A percentile compares a stretch with the other conserved stretches of the same genome.
phyloP scores from a whole-genome alignment of 2,113 vertebrate genomes.

The Cephalopholis sonnerati region DNA sequence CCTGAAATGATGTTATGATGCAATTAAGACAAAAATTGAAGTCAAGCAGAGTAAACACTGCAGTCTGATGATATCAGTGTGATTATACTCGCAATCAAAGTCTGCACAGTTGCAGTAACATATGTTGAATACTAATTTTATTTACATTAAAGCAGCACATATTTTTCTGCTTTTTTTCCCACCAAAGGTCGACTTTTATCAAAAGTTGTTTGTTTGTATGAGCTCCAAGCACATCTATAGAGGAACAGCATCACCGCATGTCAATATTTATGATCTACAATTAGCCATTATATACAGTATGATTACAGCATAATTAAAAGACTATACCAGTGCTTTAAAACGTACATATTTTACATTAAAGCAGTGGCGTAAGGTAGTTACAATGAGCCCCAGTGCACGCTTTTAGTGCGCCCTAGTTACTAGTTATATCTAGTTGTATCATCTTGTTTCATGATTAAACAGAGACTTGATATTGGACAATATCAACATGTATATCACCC shows the following conservation, averaged over 20 bases:
- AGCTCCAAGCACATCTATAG: background rate
- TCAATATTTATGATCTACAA: slow-evolving; percentile 8
- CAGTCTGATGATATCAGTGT: slow-evolving; percentile 26
- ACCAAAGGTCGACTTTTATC: background rate
- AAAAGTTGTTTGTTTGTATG: background rate
- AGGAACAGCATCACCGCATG: slow-evolving; percentile 8
- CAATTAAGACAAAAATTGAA: slow-evolving; percentile 15
- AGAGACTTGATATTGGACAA: too few species aligned
- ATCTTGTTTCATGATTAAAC: too few species aligned
- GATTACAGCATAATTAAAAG: background rate
- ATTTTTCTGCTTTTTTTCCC: background rate
- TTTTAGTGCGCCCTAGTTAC: too few species aligned
- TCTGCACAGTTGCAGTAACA: background rate
- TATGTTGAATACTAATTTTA: slow-evolving; percentile 21
- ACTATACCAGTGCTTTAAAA: background rate
- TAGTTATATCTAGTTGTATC: too few species aligned
- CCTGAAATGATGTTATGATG: slow-evolving; percentile 6
- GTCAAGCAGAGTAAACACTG: slow-evolving; percentile 36
- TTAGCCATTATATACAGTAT: slow-evolving; percentile 1
- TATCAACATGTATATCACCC: too few species aligned
- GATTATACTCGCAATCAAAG: slow-evolving; percentile 23
- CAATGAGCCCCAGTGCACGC: too few species aligned
- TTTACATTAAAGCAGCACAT: slow-evolving; percentile 9
- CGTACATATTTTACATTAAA: background rate
- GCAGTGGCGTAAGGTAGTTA: too few species aligned